A percentile compares a stretch with the other conserved stretches of the same genome.
phyloP scores from a whole-genome alignment of 2,888 invertebrate species.

The Trypoxylon attenuatum region DNA sequence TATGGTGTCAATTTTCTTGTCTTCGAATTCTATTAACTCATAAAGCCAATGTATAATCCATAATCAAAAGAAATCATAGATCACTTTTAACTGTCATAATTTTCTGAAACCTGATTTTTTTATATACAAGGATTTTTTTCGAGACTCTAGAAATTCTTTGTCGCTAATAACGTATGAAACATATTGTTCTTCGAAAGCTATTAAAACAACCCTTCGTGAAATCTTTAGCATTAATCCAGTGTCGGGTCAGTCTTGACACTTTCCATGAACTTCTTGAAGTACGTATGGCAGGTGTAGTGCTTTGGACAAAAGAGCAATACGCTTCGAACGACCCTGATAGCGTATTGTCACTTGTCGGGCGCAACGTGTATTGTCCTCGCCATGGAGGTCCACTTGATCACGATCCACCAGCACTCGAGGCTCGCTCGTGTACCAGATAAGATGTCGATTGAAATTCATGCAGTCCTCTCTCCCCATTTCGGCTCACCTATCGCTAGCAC shows the following conservation, averaged over 20 bases:
- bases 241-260: slow-evolving; percentile 46
- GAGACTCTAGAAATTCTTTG: slow-evolving; percentile 4
- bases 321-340: slow-evolving; percentile 66
- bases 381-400: slow-evolving; percentile 75
- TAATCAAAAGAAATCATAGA: not conserved
- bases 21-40: slow-evolving; percentile 61
- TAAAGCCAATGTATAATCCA: slow-evolving; percentile 33
- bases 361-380: slow-evolving; percentile 71
- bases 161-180: slow-evolving; percentile 16
- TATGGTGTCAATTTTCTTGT: slow-evolving; percentile 61
- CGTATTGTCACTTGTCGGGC: slow-evolving; percentile 69
- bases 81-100: not conserved
- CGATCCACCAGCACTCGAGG: slow-evolving; percentile 71
- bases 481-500: slow-evolving; percentile 54
- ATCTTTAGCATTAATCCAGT: slow-evolving; percentile 37
- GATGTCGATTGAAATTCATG: slow-evolving; percentile 75
- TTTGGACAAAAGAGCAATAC: slow-evolving; percentile 73
- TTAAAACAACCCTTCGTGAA: slow-evolving; percentile 27
- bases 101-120: no score
- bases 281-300: slow-evolving; percentile 54
- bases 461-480: slow-evolving; percentile 46
- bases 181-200: slow-evolving; percentile 6
- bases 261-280: slow-evolving; percentile 47
- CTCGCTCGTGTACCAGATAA: slow-evolving; percentile 70
- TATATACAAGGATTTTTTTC: not conserved